These are phyloP conservation scores for Pseudeuparius sepicola DNA, from an alignment of 2,888 invertebrate genomes.

Conservation along the genomic window DNA sequence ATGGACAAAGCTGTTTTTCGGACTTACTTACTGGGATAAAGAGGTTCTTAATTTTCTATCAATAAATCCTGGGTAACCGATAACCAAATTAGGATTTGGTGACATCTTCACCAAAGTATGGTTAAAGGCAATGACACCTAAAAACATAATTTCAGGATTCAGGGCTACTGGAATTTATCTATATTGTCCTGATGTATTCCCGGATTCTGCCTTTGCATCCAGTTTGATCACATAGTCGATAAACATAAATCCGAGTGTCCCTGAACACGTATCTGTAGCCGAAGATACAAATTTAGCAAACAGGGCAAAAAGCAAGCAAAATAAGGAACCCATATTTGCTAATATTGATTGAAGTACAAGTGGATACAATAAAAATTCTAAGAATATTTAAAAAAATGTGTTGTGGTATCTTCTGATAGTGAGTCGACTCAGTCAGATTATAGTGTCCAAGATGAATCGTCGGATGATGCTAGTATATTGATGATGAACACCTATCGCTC, in stretches of 20 bases:
- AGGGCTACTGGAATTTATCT: too few species aligned
- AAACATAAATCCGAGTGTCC: too few species aligned
- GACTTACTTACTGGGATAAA: slow-evolving; percentile 15
- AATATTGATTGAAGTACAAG: slow-evolving; percentile 12
- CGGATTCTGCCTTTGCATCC: too few species aligned
- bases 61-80: slow-evolving; percentile 10
- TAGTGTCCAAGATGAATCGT: slow-evolving; percentile 11
- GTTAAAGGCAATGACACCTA: slow-evolving; percentile 14
- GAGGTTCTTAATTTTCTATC: slow-evolving; percentile 13
- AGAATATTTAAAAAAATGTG: slow-evolving; percentile 7
- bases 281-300: too few species aligned
- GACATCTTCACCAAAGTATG: slow-evolving; percentile 11
- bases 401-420: slow-evolving; percentile 7
- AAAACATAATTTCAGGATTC: slow-evolving; percentile 15
- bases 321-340: too few species aligned
- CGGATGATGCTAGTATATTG: slow-evolving; percentile 9
- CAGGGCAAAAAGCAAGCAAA: too few species aligned
- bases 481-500: slow-evolving; percentile 10
- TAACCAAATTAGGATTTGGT: slow-evolving; percentile 14
- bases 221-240: too few species aligned
- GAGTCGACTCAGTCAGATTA: too few species aligned
- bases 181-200: too few species aligned
- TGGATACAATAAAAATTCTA: too few species aligned
- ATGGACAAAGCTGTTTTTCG: slow-evolving; percentile 27
- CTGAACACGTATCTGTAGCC: too few species aligned